Evolutionary conservation across 2,888 invertebrate species (phyloP).

Genomic region (Cantharis flavilabris): DNA sequence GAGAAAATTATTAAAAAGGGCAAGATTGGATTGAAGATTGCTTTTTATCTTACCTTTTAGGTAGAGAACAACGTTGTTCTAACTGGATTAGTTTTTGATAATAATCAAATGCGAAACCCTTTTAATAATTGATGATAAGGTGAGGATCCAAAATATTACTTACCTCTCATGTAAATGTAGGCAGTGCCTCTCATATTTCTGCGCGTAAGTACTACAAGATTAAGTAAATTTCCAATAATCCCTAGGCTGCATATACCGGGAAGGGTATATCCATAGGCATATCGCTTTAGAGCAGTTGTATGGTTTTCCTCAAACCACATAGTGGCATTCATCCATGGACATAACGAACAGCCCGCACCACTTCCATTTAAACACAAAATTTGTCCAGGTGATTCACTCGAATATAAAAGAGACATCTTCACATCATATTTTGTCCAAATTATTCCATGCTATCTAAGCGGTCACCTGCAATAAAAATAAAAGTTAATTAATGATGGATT

Average conservation of each 20-base stretch:
- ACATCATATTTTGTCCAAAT: conserved; percentile 8
- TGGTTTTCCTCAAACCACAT: conserved; percentile 61
- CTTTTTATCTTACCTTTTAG: neutral
- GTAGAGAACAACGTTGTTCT: neutral
- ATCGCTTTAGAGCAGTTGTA: conserved; percentile 62
- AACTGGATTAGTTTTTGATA: neutral
- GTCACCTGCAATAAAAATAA: neutral
- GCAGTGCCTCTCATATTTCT: conserved; percentile 79
- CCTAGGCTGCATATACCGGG: conserved; percentile 74
- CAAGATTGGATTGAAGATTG: neutral
- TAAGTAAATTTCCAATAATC: conserved; percentile 77
- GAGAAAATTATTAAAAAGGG: neutral
- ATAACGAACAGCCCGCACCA: conserved; percentile 47
- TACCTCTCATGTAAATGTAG: conserved; percentile 79
- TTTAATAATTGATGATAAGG: neutral
- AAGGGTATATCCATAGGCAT: conserved; percentile 69
- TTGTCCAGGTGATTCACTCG: conserved; percentile 50
- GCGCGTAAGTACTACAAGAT: conserved; percentile 76
- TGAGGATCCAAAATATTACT: conserved; percentile 44
- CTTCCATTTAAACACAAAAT: conserved; percentile 46
- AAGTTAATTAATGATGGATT: neutral
- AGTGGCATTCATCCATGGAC: conserved; percentile 46
- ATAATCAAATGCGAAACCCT: neutral
- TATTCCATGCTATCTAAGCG: neutral
- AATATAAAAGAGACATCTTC: conserved; percentile 53